Evolutionary conservation across 1,140 invertebrate species (phyloP), one percentile per base, ranked within the genome.

Genomic region (Drosophila teissieri): DNA sequence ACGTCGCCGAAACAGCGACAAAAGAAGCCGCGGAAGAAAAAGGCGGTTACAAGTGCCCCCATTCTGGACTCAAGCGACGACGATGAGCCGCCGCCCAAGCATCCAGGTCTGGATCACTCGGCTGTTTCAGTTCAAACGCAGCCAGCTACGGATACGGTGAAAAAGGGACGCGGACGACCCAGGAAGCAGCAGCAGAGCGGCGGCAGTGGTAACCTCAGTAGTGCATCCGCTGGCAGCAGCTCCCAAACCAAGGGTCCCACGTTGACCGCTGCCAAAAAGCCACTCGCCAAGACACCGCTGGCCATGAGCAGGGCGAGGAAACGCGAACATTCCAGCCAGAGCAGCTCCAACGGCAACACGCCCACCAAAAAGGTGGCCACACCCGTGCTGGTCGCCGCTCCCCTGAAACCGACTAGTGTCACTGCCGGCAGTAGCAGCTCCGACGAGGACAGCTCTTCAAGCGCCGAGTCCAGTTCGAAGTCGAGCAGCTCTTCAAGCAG

Each of bases 151-250:
- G 55, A 78, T 24, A 52, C 54, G 34, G 42, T 67, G 0, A 91
- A 92, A 34, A 91, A 91, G 40, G 80, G 88, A 4, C 84, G 91
- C 5, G 91, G 91, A 11, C 73, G 91, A 39, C 91, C 91, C 1
- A 65, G 91, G 2, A 92, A 92, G 46, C 73, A 58, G 42, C 68
- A 73, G 19, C 65, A 77, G 36, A 69, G 64, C 36, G 85, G 61
- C 0, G 73, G 73, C 19, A 76, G 73, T 34, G 73, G 79, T 7
- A 90, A 79, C 52, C 44, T 80, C 14, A 74, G 69, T 27, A 76
- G 84, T 27, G 65, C 76, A 6, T 74, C 82, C 14, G 70, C 75
- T 6, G 57, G 78, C 44, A 83, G 80, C 8, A 70, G 72, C 24
- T 78, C 76, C 1, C 84, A 89, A 19, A 76, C 88, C 1, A 91